Evolutionary conservation across 92 coral and sea anemone genomes (phyloP), one percentile per base, ranked within the genome.

Genomic region (Siderastrea radians): DNA sequence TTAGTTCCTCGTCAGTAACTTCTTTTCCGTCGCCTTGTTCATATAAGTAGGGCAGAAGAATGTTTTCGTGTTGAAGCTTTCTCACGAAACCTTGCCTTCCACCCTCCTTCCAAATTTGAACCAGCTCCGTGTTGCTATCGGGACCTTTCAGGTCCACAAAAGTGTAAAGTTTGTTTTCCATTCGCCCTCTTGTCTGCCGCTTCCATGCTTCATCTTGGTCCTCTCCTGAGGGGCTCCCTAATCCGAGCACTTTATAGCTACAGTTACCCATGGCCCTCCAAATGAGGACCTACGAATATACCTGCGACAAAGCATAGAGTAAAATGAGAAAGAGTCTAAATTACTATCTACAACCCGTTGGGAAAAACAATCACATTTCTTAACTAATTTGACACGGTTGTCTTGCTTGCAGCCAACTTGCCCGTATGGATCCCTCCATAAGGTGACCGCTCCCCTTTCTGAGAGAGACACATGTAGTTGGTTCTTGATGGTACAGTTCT

Each of bases 131-230:
- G n/a, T 82, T 71, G 50, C 91, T 87, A 5, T 87, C 59, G 1
- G 84, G 89, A 11, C 96, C 93, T 65, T 90, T 90, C 14, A 93
- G 85, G 82, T 93, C 96, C 84, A 95, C 85, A 17, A 93, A 86
- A 6, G 89, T 69, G 80, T 95, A 95, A 2, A 91, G 83, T 49
- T 92, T 89, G 90, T 95, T 94, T 65, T 87, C 91, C 9, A 60
- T 68, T 49, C 73, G 19, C 10, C 92, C 98, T 10, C 84, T 70
- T 51, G 89, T 91, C 79, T 95, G 98, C n/a, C 52, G 79, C 77
- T 91, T 91, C 94, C 94, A 91, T n/a, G 83, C 91, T 17, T 91
- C 92, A 52, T 87, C 94, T 0, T 57, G 87, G 78, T 53, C 87
- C 61, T 83, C 80, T 3, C 46, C 89, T n/a, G 83, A 8, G 2